A percentile compares a stretch with the other conserved stretches of the same genome.
These are phyloP conservation scores for Parelbella ahira DNA, from an alignment of 2,888 invertebrate genomes.

Conservation along the genomic window DNA sequence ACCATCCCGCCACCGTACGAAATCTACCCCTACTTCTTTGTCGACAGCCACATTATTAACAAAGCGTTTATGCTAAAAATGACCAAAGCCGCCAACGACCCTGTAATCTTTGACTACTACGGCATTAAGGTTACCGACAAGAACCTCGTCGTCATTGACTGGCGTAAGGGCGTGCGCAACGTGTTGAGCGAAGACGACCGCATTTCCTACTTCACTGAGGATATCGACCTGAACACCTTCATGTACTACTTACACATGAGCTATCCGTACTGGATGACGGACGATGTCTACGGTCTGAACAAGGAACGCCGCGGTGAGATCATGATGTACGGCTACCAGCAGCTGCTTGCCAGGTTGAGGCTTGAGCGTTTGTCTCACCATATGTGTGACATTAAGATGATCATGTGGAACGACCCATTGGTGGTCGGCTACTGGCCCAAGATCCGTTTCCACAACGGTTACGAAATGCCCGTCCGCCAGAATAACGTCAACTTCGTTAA, in stretches of 20 bases:
- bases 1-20: conserved; percentile 87
- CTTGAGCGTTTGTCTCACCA: conserved; percentile 72
- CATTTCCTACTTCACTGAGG: conserved; percentile 87
- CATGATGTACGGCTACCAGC: conserved; percentile 82
- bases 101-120: conserved; percentile 74
- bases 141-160: conserved; percentile 82
- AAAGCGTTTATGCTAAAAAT: conserved; percentile 83
- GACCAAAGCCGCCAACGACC: conserved; percentile 79
- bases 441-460: conserved; percentile 77
- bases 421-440: conserved; percentile 81
- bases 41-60: conserved; percentile 85
- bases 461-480: conserved; percentile 78
- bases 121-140: conserved; percentile 73
- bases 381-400: conserved; percentile 70
- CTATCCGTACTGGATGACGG: conserved; percentile 86
- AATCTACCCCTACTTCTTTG: conserved; percentile 88
- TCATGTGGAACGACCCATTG: conserved; percentile 65
- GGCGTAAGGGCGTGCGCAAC: conserved; percentile 83
- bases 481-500: conserved; percentile 56
- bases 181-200: conserved; percentile 81
- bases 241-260: conserved; percentile 84
- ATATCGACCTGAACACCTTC: conserved; percentile 87
- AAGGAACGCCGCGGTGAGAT: conserved; percentile 79
- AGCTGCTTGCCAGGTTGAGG: conserved; percentile 81
- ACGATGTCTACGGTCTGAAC: conserved; percentile 68